Evolutionary conservation across 2,888 invertebrate genomes (phyloP).

Genomic region (Plemyria rubiginata): DNA sequence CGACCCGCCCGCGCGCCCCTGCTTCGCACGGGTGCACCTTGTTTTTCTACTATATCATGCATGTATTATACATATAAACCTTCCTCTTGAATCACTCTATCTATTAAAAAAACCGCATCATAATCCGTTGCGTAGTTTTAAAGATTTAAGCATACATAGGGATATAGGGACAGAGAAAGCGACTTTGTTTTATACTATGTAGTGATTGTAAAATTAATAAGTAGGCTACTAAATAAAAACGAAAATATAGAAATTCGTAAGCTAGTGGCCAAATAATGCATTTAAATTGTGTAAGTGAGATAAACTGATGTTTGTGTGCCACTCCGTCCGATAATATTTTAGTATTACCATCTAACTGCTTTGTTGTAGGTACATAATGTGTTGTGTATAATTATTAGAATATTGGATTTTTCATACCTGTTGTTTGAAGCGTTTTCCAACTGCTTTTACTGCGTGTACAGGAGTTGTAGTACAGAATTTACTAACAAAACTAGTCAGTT

Average conservation of each 20-base stretch:
- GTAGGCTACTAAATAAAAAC: slow-evolving; percentile 7
- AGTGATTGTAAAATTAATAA: slow-evolving; percentile 21
- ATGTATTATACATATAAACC: too few species aligned
- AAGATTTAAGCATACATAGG: too few species aligned
- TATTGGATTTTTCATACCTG: slow-evolving; percentile 1
- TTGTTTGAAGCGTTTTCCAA: not conserved
- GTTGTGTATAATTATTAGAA: slow-evolving; percentile 36
- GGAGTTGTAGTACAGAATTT: slow-evolving; percentile 16
- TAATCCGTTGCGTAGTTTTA: too few species aligned
- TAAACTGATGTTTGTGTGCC: slow-evolving; percentile 49
- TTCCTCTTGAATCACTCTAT: too few species aligned
- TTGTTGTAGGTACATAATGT: slow-evolving; percentile 40
- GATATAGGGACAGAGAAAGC: too few species aligned
- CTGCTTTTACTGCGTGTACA: slow-evolving; percentile 4
- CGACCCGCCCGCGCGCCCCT: too few species aligned
- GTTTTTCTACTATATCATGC: too few species aligned
- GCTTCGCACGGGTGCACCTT: too few species aligned
- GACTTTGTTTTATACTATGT: too few species aligned
- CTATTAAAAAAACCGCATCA: too few species aligned
- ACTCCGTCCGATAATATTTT: slow-evolving; percentile 61
- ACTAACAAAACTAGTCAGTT: slow-evolving; percentile 66
- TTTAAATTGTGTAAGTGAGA: slow-evolving; percentile 68
- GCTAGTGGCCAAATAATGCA: slow-evolving; percentile 63
- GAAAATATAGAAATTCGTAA: not conserved
- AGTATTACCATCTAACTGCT: slow-evolving; percentile 32